Evolutionary conservation across 2,888 invertebrate genomes (phyloP), one percentile per base, ranked within the genome.

Genomic region (Apeira syringaria): DNA sequence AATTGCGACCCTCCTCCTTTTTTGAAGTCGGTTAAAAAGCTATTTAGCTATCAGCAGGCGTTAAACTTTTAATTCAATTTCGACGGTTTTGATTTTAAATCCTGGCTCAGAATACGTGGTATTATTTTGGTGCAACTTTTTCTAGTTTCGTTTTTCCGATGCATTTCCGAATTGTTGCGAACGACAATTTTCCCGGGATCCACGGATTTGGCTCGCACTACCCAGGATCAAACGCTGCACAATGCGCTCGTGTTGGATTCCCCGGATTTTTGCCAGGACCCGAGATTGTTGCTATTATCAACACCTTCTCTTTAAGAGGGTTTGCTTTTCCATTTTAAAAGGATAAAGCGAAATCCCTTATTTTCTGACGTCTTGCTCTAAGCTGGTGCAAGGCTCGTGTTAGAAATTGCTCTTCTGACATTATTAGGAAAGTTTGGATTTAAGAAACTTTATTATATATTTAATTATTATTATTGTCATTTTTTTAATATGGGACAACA

Each of bases 171-270:
- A 53, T 47, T 50, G 57, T 58, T 53, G 34, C 51, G 34, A 53
- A 45, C 42, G 56, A 58, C 61, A 62, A 50, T 59, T 53, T 58
- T 42, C 46, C 50, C 36, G 25, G 34, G 34, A 50, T 56, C 53
- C 10, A 25, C 27, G 57, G 65, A 61, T 64, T 68, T 63, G 44
- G 53, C 45, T 38, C 52, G 46, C 56, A 53, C 58, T 50, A 59
- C 53, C 59, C 56, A 52, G 63, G 67, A 67, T 68, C 65, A 64
- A 64, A 59, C 47, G 50, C 36, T 56, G 45, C 40, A 43, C 47
- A 60, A 68, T 66, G 61, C 64, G 50, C 57, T 62, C 50, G 50
- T 59, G 59, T 62, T 49, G 50, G 59, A 64, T 63, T 56, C 48
- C 51, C 48, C 35, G 57, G 57, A 61, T 61, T 64, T 59, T 47